Evolutionary conservation across 2,113 vertebrate genomes (phyloP), one percentile per base, ranked within the genome.

Genomic region (Phaetusa simplex): DNA sequence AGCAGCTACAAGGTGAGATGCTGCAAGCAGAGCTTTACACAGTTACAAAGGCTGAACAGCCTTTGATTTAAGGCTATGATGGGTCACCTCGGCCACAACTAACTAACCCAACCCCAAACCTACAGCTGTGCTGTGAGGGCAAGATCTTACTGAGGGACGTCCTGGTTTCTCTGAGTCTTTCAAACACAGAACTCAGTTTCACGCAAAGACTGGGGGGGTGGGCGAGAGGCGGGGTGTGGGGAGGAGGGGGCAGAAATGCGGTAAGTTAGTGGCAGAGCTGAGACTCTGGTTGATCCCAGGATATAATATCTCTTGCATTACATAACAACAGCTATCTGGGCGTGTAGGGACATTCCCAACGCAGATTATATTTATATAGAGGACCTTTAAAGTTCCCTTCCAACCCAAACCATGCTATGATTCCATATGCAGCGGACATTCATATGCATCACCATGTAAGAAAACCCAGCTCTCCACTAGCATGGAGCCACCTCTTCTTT

Each of bases 181-280:
- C 16, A 62, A 9, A 55, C 0, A 3, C 26, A 32, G 26, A 72
- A 30, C 15, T 11, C 38, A n/a, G 38, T 29, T 58, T 49, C 22
- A 34, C 26, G 9, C 56, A 29, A 34, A 58, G 24, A 21, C 1
- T 2, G 6, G 12, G 23, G 1, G 12, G 29, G 17, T 6, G 12
- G 17, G 61, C 8, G 6, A 12, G 26, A 62, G 36, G 16, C 7
- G 24, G 11, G 16, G 59, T 27, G 19, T 22, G 47, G 47, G 47
- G 47, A 49, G 21, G 47, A 49, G 36, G 36, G 24, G 17, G 34
- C 58, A 59, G 47, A 49, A 49, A 22, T 49, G 21, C 15, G 22
- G 34, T 30, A 42, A 42, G 36, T 53, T 3, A 42, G 30, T 13
- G 26, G 21, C 58, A n/a, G 52, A 69, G 59, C 40, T 38, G 36